phyloP scores from a whole-genome alignment of 2,113 vertebrate genomes.

The Pollimyrus isidori region DNA sequence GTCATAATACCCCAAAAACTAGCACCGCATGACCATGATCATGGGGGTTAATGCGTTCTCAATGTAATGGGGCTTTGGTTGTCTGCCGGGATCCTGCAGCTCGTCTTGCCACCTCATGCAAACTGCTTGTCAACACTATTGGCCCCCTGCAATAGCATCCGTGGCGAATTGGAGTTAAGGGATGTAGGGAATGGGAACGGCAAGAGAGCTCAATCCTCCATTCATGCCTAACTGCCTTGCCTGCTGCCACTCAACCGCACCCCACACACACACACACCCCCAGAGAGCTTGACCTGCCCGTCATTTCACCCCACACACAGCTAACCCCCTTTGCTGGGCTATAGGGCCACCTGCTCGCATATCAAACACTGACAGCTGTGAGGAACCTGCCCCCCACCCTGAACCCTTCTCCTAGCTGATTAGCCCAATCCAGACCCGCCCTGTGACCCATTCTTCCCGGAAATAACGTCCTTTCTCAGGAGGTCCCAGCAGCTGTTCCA shows the following conservation, averaged over 20 bases:
- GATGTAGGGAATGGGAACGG: neutral
- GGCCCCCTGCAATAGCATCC: neutral
- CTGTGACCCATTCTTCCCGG: neutral
- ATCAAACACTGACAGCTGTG: slow-evolving; percentile 37
- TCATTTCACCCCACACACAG: neutral
- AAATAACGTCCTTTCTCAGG: neutral
- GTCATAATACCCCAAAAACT: neutral
- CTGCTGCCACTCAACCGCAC: too few species aligned
- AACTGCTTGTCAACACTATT: neutral
- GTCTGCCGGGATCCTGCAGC: neutral
- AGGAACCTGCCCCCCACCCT: slow-evolving; percentile 28
- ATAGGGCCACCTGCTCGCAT: slow-evolving; percentile 42
- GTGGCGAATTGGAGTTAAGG: neutral
- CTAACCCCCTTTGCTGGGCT: slow-evolving; percentile 20
- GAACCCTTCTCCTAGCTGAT: slow-evolving; percentile 25
- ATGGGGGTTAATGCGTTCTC: neutral
- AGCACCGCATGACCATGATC: neutral
- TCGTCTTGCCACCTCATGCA: neutral
- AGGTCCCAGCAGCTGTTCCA: neutral
- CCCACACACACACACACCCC: neutral
- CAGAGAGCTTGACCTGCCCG: neutral
- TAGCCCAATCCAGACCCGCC: slow-evolving; percentile 30
- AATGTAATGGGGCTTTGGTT: neutral
- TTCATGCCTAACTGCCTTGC: neutral
- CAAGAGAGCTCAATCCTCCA: neutral